Evolutionary conservation across 2,113 vertebrate genomes (phyloP).

Genomic region (Argyrosomus japonicus): DNA sequence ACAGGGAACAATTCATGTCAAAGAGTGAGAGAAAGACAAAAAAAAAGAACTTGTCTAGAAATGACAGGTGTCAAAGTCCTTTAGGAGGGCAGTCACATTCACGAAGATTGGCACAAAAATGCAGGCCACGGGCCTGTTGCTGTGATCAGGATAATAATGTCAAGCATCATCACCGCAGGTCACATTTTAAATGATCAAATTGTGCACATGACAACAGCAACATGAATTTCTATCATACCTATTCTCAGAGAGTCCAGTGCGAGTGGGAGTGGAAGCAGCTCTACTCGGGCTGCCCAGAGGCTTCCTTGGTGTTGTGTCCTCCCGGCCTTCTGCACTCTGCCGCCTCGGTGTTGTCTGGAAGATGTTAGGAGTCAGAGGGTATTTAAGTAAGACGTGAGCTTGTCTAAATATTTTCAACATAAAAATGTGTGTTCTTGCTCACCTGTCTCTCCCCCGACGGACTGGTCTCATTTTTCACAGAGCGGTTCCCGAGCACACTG

Average conservation of each 20-base stretch:
- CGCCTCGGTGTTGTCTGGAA: conserved; percentile 88
- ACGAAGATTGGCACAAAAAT: background rate
- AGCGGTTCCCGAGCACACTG: conserved; percentile 90
- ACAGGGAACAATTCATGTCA: background rate
- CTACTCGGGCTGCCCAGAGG: conserved; percentile 88
- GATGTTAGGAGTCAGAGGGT: conserved; percentile 8
- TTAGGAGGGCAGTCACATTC: background rate
- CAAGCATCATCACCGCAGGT: background rate
- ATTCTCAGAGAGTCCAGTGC: conserved; percentile 90
- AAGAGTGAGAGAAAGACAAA: background rate
- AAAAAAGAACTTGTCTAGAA: background rate
- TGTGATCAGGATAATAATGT: background rate
- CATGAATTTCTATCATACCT: conserved; percentile 80
- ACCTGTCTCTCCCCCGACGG: conserved; percentile 92
- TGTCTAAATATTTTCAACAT: background rate
- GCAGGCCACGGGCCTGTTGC: background rate
- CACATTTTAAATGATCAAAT: background rate
- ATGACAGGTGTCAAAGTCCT: background rate
- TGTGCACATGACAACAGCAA: background rate
- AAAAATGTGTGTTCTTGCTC: conserved; percentile 10
- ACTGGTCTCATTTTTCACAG: conserved; percentile 89
- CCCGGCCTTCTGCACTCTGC: conserved; percentile 87
- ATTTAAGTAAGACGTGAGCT: background rate
- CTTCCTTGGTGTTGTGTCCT: conserved; percentile 89
- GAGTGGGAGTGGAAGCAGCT: conserved; percentile 86